Base-by-base conservation (phyloP, 2,113 vertebrate genomes). In the Sorex fumeus region DNA sequence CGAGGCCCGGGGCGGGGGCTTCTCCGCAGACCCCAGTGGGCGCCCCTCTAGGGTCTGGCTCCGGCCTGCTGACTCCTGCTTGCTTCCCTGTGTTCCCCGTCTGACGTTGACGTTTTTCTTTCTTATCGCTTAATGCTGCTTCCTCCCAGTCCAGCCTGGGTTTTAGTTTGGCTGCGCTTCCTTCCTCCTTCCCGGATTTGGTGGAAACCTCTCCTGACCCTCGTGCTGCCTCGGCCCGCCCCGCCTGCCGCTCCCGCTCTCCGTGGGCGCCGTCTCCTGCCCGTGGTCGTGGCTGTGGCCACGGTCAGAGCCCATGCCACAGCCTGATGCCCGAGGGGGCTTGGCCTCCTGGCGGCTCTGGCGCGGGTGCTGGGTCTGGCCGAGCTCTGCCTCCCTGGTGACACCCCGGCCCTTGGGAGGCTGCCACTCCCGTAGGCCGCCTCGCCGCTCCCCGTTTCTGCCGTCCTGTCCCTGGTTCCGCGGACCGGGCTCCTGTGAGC, bases 81-180 rank as follows among this genome's bases (percentile, higher is more conserved):
- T 11, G 9, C n/a, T 70, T 71, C 60, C 91, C 83, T 86, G 76
- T 86, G 76, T 81, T 32, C 62, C 80, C 72, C 53, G n/a, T 74
- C 16, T 30, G 3, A 69, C 40, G 67, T 64, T 78, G 90, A 80
- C 87, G 19, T 77, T 84, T 77, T 57, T 94, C 94, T 87, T 90
- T 94, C 92, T 96, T 80, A 86, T 96, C 92, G 86, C 75, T 97
- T 95, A 95, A 21, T 96, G 96, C 94, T 96, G 70, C 95, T 97
- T 98, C 96, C 90, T 94, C 34, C 32, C 72, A 74, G 62, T 95
- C 92, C 84, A 90, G 75, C 84, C 10, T 93, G 62, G 93, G 72
- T 89, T 95, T 97, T 97, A 95, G 97, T 98, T 96, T 96, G 96
- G 93, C 86, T 85, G 75, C 87, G 0, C 94, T 97, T 97, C 91